phyloP scores from a whole-genome alignment of 2,113 vertebrate genomes.

The Grallaria varia region DNA sequence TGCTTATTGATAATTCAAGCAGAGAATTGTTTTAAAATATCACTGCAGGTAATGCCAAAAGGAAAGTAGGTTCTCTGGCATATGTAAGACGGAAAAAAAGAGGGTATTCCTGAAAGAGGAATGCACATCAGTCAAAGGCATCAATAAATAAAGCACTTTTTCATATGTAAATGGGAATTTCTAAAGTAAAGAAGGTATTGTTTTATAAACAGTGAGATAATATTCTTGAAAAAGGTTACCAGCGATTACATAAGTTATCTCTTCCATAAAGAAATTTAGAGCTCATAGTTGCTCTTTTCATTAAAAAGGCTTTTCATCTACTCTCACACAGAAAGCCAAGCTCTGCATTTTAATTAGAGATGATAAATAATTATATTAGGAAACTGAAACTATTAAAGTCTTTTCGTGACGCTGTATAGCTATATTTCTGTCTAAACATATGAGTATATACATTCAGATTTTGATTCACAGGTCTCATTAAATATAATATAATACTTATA shows the following conservation, averaged over 20 bases:
- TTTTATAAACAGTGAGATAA: slow-evolving; percentile 85
- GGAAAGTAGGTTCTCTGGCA: slow-evolving; percentile 33
- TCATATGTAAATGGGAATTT: slow-evolving; percentile 81
- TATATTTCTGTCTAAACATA: not conserved
- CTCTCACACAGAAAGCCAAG: slow-evolving; percentile 72
- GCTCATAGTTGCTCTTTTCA: slow-evolving; percentile 81
- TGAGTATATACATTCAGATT: not conserved
- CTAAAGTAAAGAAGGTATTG: slow-evolving; percentile 78
- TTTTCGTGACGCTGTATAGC: not conserved
- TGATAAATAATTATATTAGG: slow-evolving; percentile 78
- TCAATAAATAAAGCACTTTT: slow-evolving; percentile 79
- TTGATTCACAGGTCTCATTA: not conserved
- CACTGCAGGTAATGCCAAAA: slow-evolving; percentile 40
- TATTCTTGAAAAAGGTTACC: slow-evolving; percentile 83
- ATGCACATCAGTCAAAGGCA: slow-evolving; percentile 72
- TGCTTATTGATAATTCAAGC: not conserved
- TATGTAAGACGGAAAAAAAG: slow-evolving; percentile 52
- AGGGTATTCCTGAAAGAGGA: slow-evolving; percentile 67
- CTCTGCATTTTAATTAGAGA: slow-evolving; percentile 82
- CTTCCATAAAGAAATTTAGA: slow-evolving; percentile 78
- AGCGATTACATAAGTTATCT: slow-evolving; percentile 82
- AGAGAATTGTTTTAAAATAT: not conserved
- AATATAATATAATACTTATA: not conserved
- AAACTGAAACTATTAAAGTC: slow-evolving; percentile 69
- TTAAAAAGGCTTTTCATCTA: slow-evolving; percentile 77